A percentile compares a stretch with the other conserved stretches of the same genome.
These are phyloP conservation scores for Leucoraja ocellata DNA, from an alignment of 2,797 vertebrate genomes.

Conservation along the genomic window DNA sequence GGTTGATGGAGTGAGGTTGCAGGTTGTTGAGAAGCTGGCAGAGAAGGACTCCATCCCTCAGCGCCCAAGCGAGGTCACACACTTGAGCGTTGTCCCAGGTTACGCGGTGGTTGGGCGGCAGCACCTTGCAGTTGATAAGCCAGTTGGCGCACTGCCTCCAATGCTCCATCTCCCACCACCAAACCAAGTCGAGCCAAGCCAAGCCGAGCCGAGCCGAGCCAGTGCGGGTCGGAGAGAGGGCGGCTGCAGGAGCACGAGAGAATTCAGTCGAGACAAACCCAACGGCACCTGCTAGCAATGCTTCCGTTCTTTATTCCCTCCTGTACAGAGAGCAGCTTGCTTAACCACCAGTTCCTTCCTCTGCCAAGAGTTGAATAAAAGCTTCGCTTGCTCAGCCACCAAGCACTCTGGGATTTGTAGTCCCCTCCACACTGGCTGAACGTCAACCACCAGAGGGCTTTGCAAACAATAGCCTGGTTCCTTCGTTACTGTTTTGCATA, in stretches of 20 bases:
- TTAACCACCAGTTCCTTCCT: conserved; percentile 5
- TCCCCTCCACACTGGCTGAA: neutral
- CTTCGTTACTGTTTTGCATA: no score
- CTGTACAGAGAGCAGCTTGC: neutral
- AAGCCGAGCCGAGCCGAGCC: no score
- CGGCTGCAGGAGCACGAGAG: fast-evolving
- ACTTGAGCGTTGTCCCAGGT: conserved; percentile 77
- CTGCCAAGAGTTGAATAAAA: neutral
- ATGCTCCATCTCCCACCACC: conserved; percentile 65
- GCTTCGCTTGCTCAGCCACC: neutral
- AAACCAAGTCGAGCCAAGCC: no score
- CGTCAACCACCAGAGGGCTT: neutral
- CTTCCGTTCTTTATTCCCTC: neutral
- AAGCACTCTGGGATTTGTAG: neutral
- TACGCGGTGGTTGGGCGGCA: conserved; percentile 83
- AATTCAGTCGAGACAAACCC: neutral
- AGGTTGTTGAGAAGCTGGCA: conserved; percentile 91
- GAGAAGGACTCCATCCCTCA: conserved; percentile 85
- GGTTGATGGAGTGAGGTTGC: conserved; percentile 73
- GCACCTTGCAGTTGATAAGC: conserved; percentile 81
- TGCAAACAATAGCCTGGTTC: neutral
- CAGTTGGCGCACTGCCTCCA: conserved; percentile 85
- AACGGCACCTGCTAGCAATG: neutral
- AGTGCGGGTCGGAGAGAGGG: no score
- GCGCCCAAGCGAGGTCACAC: conserved; percentile 82